Percentiles rank a stretch among this genome's conserved stretches.
Evolutionary conservation across 2,113 vertebrate species (phyloP).

Genomic region (Cephalopholis sonnerati): DNA sequence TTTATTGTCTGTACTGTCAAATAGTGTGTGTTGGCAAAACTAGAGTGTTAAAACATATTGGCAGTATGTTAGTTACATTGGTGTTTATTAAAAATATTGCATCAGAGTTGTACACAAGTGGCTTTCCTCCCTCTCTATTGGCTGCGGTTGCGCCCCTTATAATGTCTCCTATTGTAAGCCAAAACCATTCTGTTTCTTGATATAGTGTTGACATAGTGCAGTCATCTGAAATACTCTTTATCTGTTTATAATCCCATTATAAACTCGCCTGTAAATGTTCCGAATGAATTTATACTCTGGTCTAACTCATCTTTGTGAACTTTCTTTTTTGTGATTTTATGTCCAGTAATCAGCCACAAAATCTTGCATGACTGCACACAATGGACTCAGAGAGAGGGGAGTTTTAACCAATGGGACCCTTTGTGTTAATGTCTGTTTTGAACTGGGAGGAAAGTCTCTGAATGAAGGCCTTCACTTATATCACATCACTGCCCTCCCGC

Average conservation of each 20-base stretch:
- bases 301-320: slow-evolving; percentile 50
- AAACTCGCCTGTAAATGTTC: slow-evolving; percentile 17
- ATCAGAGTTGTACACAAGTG: neutral
- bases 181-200: neutral
- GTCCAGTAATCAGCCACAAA: slow-evolving; percentile 69
- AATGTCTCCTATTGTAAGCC: neutral
- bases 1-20: neutral
- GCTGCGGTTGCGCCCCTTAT: neutral
- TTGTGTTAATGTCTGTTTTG: slow-evolving; percentile 74
- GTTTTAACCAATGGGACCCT: slow-evolving; percentile 74
- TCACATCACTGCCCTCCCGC: slow-evolving; percentile 71
- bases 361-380: slow-evolving; percentile 69
- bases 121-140: neutral
- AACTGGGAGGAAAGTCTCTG: slow-evolving; percentile 68
- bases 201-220: slow-evolving; percentile 18
- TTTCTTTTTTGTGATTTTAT: slow-evolving; percentile 68
- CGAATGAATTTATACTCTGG: slow-evolving; percentile 16
- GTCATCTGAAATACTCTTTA: slow-evolving; percentile 18
- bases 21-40: neutral
- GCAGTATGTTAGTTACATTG: neutral
- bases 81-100: neutral
- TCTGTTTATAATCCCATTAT: slow-evolving; percentile 30
- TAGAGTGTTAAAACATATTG: neutral
- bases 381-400: slow-evolving; percentile 66
- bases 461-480: slow-evolving; percentile 77